Percentiles rank a stretch among this genome's conserved stretches.
These are phyloP conservation scores for Siderastrea siderea DNA, from an alignment of 92 coral and sea anemone species.

Conservation along the genomic window DNA sequence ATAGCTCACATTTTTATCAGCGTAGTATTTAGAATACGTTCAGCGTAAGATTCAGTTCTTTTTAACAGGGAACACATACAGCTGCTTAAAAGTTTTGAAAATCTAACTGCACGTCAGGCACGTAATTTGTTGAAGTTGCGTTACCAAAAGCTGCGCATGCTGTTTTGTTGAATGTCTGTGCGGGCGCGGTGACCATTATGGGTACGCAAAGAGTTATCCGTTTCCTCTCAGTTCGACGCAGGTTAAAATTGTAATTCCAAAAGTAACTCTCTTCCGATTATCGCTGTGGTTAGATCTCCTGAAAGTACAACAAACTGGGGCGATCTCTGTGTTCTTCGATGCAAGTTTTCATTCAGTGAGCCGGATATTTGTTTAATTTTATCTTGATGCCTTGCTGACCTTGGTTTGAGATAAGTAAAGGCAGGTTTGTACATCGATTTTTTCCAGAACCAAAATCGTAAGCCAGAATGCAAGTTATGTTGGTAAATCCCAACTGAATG, in stretches of 20 bases:
- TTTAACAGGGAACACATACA: not conserved
- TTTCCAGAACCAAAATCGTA: not conserved
- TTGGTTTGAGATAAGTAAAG: slow-evolving; percentile 13
- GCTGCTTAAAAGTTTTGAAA: not conserved
- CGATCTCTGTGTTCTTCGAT: not conserved
- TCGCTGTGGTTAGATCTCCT: not conserved
- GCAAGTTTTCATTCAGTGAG: not conserved
- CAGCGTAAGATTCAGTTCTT: too few relatives aligned
- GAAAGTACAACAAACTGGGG: not conserved
- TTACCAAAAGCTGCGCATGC: slow-evolving; percentile 45
- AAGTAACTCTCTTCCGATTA: not conserved
- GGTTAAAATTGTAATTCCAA: not conserved
- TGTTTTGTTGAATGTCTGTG: slow-evolving; percentile 16
- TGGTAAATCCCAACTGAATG: not conserved
- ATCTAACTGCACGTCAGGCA: too few relatives aligned
- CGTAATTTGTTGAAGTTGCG: not conserved
- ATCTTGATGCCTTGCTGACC: slow-evolving; percentile 15
- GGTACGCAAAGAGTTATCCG: not conserved
- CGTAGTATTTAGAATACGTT: too few relatives aligned
- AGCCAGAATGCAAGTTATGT: too few relatives aligned
- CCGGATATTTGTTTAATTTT: not conserved
- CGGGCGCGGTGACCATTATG: slow-evolving; percentile 23
- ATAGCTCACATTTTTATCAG: too few relatives aligned
- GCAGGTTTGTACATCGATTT: slow-evolving; percentile 34
- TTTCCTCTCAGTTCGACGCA: not conserved